These are phyloP conservation scores for Telmatochromis bifrenatus DNA, from an alignment of 2,113 vertebrate genomes.

Conservation along the genomic window DNA sequence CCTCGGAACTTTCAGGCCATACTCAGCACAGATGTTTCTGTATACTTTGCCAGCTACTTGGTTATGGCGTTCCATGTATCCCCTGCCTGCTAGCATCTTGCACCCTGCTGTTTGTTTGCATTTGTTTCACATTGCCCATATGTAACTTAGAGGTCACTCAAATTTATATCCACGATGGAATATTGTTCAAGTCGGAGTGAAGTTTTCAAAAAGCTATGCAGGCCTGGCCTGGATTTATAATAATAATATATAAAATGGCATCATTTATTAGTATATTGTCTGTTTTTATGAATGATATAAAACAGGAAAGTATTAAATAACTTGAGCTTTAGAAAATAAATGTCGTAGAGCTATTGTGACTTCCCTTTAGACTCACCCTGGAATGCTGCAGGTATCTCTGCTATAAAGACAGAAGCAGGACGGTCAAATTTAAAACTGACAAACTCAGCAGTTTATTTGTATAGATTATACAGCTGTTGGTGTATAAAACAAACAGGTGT, in stretches of 20 bases:
- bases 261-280: not conserved
- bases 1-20: accelerated
- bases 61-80: not conserved
- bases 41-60: not conserved
- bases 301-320: not conserved
- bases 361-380: not conserved
- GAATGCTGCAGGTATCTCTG: not conserved
- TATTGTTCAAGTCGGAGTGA: accelerated
- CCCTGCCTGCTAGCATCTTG: not conserved
- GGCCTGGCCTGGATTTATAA: not conserved
- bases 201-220: not conserved
- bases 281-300: not conserved
- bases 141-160: not conserved
- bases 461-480: accelerated
- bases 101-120: not conserved
- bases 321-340: not conserved
- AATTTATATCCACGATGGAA: not conserved
- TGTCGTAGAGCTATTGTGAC: accelerated
- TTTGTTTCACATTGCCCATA: not conserved
- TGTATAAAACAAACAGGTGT: not conserved
- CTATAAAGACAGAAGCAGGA: accelerated
- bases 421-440: accelerated
- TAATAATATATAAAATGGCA: not conserved
- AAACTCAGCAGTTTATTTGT: accelerated
- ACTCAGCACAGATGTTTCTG: accelerated